Evolutionary conservation across 2,888 invertebrate genomes (phyloP), one percentile per base, ranked within the genome.

Genomic region (Dasysyrphus tricinctus): DNA sequence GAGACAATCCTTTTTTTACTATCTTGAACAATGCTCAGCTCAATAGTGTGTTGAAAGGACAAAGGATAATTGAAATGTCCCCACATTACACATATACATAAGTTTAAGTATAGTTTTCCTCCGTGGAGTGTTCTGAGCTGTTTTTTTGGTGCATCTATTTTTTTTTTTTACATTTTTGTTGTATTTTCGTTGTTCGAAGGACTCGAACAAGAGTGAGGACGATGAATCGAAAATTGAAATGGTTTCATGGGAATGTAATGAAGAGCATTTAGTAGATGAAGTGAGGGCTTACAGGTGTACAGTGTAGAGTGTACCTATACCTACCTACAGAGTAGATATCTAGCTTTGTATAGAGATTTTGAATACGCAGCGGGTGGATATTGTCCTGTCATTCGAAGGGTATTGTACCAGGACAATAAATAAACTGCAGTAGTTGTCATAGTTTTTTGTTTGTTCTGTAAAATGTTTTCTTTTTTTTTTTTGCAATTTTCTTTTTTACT

Each of bases 11-110:
- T 73, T 77, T 63, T 47, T 44, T 57, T 56, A 14, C 34, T 61
- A 69, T 61, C 54, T 78, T 29, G 54, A 81, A 70, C 69, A 77
- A 77, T 63, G 44, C 72, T 81, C 73, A 54, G 39, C 69, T 69
- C 69, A 70, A 81, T 85, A 74, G 73, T 75, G 78, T 81, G 81
- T 75, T 70, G 65, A 72, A 69, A 73, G 78, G 78, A 86, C 86
- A 86, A 86, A 82, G 78, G 82, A 86, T 82, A 86, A 86, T 86
- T 86, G 86, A 82, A 86, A 86, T 72, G 75, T 86, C 44, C 86
- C 69, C 72, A 49, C 39, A n/a, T 57, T 61, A 34, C 42, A 77
- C 65, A 65, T 16, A 49, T 7, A 29, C 14, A 19, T 6, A 56
- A 34, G 19, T 65, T 19, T 57, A 63, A 65, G 54, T 32, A 51